phyloP scores from a whole-genome alignment of 2,888 invertebrate species.

The Eristalis tenax region DNA sequence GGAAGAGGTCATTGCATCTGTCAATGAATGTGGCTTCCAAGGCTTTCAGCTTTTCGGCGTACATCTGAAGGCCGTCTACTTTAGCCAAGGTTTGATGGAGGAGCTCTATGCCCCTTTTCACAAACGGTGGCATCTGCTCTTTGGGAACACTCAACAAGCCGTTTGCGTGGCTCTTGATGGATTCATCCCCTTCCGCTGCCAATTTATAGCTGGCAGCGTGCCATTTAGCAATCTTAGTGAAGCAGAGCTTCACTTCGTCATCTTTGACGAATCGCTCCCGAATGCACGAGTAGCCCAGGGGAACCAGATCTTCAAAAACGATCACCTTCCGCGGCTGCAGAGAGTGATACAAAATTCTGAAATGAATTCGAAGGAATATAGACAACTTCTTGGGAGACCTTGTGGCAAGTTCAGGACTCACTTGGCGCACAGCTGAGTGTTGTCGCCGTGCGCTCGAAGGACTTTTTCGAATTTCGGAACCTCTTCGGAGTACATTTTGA shows the following conservation, averaged over 20 bases:
- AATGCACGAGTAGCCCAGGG: conserved; percentile 52
- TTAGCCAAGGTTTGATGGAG: conserved; percentile 10
- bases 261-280: conserved; percentile 46
- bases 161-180: background rate
- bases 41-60: background rate
- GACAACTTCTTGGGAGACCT: background rate
- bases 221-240: conserved; percentile 70
- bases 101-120: background rate
- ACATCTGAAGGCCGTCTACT: conserved; percentile 13
- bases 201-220: conserved; percentile 71
- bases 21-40: conserved; percentile 16
- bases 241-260: conserved; percentile 52
- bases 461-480: conserved; percentile 70
- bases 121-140: conserved; percentile 3
- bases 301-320: conserved; percentile 65
- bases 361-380: background rate
- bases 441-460: conserved; percentile 64
- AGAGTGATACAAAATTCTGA: conserved; percentile 43
- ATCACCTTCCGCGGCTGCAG: conserved; percentile 42
- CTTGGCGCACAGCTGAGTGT: conserved; percentile 62
- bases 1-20: conserved; percentile 36
- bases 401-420: conserved; percentile 20
- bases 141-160: conserved; percentile 26
- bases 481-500: conserved; percentile 61
- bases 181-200: conserved; percentile 31